phyloP scores from a whole-genome alignment of 2,113 vertebrate species.

The Channa argus region DNA sequence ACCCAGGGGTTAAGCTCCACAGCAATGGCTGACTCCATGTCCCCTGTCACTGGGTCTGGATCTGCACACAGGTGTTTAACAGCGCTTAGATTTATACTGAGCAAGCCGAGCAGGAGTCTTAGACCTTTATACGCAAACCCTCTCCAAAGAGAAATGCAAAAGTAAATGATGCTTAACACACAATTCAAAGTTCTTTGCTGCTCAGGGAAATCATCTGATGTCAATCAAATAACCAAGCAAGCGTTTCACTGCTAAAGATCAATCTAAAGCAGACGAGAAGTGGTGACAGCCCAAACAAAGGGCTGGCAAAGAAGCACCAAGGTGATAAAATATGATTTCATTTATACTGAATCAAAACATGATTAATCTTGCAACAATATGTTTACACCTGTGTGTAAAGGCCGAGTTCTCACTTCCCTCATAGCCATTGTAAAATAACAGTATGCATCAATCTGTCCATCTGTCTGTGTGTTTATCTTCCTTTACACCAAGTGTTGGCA shows the following conservation, averaged over 20 bases:
- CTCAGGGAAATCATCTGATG: constrained; percentile 5
- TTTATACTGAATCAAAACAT: too few relatives aligned
- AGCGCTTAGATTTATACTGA: neutral
- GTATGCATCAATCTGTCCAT: too few relatives aligned
- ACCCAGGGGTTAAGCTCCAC: constrained; percentile 97
- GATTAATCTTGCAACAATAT: too few relatives aligned
- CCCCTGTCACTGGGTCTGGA: constrained; percentile 92
- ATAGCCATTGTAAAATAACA: neutral
- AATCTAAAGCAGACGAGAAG: constrained; percentile 13
- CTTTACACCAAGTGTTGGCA: constrained; percentile 32
- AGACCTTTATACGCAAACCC: neutral
- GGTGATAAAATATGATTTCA: neutral
- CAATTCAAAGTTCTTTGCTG: neutral
- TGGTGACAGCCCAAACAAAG: neutral
- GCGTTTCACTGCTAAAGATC: constrained; percentile 13
- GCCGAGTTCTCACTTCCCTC: constrained; percentile 27
- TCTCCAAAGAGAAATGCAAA: neutral
- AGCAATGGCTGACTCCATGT: constrained; percentile 96
- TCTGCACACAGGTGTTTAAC: constrained; percentile 78
- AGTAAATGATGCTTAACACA: neutral
- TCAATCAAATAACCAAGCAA: constrained; percentile 1
- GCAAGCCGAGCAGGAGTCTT: neutral
- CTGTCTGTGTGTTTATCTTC: too few relatives aligned
- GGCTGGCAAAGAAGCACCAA: neutral
- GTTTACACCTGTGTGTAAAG: neutral